phyloP scores from a whole-genome alignment of 2,797 vertebrate species.

The Pseudochirops cupreus region DNA sequence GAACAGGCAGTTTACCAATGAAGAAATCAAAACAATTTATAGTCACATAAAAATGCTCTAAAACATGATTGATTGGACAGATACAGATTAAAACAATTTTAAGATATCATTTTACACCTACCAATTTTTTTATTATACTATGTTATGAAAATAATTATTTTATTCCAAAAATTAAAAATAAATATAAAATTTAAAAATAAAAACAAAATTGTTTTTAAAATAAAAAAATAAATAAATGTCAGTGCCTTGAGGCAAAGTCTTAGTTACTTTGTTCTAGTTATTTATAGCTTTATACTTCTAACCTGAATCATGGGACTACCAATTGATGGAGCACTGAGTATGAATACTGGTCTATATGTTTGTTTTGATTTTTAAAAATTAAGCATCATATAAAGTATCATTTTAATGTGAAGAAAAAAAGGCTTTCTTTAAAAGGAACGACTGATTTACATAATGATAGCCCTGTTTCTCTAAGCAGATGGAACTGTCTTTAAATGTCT shows the following conservation, averaged over 20 bases:
- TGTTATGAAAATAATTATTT: neutral
- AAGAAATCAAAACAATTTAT: neutral
- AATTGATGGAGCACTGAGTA: slow-evolving; percentile 39
- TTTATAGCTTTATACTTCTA: neutral
- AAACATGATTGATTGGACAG: neutral
- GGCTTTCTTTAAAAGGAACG: slow-evolving; percentile 61
- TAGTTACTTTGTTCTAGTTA: neutral
- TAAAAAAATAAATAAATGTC: neutral
- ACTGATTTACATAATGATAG: slow-evolving; percentile 73
- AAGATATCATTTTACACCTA: neutral
- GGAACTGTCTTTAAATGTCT: slow-evolving; percentile 76
- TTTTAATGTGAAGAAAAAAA: slow-evolving; percentile 65
- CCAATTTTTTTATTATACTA: neutral
- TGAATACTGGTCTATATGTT: slow-evolving; percentile 57
- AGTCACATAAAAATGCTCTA: neutral
- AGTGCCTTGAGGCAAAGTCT: neutral
- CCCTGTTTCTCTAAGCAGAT: slow-evolving; percentile 76
- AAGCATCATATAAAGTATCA: slow-evolving; percentile 50
- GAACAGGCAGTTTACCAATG: neutral
- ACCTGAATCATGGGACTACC: neutral
- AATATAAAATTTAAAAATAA: no score
- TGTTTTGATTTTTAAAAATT: slow-evolving; percentile 41
- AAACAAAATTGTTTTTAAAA: no score
- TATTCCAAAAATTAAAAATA: neutral
- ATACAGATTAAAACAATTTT: neutral